phyloP scores from a whole-genome alignment of 2,888 invertebrate species.

The Pandemis corylana region DNA sequence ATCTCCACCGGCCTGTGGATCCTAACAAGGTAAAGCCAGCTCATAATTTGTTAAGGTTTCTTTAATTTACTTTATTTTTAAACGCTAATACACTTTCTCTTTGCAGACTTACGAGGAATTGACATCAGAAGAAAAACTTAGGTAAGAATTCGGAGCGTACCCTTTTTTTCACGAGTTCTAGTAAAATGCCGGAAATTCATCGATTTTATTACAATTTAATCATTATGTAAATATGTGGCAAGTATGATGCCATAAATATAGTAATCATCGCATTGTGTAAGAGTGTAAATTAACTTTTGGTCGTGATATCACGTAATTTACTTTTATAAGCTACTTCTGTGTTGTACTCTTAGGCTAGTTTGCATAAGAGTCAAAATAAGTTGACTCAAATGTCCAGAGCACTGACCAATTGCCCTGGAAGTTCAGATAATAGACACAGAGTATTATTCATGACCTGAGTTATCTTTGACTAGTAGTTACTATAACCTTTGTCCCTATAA shows the following conservation, averaged over 20 bases:
- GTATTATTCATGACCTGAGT: too few relatives aligned
- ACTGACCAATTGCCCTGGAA: not conserved
- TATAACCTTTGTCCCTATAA: too few relatives aligned
- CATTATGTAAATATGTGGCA: slow-evolving; percentile 16
- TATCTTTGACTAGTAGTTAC: too few relatives aligned
- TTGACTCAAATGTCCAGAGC: not conserved
- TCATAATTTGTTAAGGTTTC: slow-evolving; percentile 43
- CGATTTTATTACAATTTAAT: slow-evolving; percentile 19
- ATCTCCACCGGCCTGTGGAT: slow-evolving; percentile 79
- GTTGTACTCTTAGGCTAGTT: not conserved
- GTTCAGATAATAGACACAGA: not conserved
- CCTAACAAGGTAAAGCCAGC: slow-evolving; percentile 72
- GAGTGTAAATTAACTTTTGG: not conserved
- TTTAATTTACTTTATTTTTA: slow-evolving; percentile 42
- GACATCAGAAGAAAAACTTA: slow-evolving; percentile 90
- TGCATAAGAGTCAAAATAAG: not conserved
- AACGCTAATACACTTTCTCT: slow-evolving; percentile 50
- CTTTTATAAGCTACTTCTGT: not conserved
- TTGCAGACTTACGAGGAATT: slow-evolving; percentile 89
- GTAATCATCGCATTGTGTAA: not conserved
- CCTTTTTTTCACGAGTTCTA: slow-evolving; percentile 11
- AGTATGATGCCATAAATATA: not conserved
- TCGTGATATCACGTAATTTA: not conserved
- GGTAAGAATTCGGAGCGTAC: slow-evolving; percentile 74
- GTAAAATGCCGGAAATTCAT: slow-evolving; percentile 14